Conservation (phyloP, 2,888 invertebrate species). For the Cephus pygmeus region DNA sequence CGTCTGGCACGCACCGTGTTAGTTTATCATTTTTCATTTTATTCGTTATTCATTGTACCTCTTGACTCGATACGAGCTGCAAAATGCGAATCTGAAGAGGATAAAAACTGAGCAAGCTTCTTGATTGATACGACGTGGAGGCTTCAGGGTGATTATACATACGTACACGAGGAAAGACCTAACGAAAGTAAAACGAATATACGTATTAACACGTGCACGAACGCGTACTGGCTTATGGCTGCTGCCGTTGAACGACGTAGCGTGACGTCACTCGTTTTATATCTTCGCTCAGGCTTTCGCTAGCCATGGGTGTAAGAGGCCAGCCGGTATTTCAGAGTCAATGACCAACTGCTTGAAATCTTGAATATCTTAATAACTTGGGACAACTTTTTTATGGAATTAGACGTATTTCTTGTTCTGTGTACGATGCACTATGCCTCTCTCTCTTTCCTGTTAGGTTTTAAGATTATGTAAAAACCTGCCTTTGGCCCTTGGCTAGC, state of each 20-base stretch:
- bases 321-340: not conserved
- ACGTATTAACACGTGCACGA: not conserved
- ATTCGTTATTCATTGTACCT: not conserved
- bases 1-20: not conserved
- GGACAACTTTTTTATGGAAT: not conserved
- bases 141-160: not conserved
- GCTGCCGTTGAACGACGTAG: not conserved
- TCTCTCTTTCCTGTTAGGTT: not conserved
- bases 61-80: not conserved
- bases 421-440: not conserved
- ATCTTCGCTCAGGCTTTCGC: not conserved
- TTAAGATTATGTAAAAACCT: too few species aligned
- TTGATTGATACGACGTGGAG: not conserved
- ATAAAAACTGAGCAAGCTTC: not conserved
- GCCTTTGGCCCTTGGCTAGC: too few species aligned
- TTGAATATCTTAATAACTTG: not conserved
- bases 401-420: not conserved
- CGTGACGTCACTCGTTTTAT: not conserved
- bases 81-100: not conserved
- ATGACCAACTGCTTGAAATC: not conserved
- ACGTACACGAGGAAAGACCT: not conserved
- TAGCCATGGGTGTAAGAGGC: not conserved
- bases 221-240: not conserved
- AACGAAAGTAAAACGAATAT: not conserved
- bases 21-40: not conserved